Percentiles rank a stretch among this genome's conserved stretches.
These are phyloP conservation scores for Beroe forskalii DNA, from an alignment of 37 sponge, comb jelly and placozoan species.

Conservation along the genomic window DNA sequence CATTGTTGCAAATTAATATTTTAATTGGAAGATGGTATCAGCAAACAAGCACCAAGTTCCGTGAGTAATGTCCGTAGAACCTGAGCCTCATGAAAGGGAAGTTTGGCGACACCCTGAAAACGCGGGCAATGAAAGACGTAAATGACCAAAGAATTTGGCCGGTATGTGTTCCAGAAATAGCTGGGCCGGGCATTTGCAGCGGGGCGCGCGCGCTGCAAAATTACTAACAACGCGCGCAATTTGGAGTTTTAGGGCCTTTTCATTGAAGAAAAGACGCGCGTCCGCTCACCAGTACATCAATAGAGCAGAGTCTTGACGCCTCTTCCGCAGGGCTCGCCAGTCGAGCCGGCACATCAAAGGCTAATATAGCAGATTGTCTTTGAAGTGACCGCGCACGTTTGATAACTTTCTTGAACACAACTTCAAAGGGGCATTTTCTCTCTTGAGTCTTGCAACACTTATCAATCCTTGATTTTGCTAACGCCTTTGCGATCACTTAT, in stretches of 20 bases:
- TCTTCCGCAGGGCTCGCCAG: slow-evolving; percentile 1
- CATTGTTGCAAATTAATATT: no score
- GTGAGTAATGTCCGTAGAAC: no score
- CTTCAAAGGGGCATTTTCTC: slow-evolving; percentile 64
- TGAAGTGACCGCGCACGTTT: slow-evolving; percentile 63
- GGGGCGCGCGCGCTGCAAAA: neutral
- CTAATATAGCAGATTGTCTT: slow-evolving; percentile 13
- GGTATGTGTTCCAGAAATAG: neutral
- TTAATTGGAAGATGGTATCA: no score
- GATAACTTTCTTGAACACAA: slow-evolving; percentile 62
- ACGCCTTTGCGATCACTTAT: slow-evolving; percentile 56
- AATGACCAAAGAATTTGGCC: neutral
- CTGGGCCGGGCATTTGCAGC: no score
- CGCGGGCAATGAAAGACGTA: no score
- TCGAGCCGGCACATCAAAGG: slow-evolving; percentile 59
- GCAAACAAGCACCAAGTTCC: no score
- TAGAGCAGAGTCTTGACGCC: slow-evolving; percentile 2
- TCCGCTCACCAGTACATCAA: neutral
- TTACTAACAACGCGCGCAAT: neutral
- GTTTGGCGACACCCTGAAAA: no score
- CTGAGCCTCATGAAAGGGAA: no score
- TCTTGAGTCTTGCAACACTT: slow-evolving; percentile 43
- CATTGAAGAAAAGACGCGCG: neutral
- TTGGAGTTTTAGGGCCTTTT: neutral
- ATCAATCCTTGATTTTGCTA: slow-evolving; percentile 58